Conservation (phyloP, 2,113 vertebrate species). For the Calidris pygmaea region DNA sequence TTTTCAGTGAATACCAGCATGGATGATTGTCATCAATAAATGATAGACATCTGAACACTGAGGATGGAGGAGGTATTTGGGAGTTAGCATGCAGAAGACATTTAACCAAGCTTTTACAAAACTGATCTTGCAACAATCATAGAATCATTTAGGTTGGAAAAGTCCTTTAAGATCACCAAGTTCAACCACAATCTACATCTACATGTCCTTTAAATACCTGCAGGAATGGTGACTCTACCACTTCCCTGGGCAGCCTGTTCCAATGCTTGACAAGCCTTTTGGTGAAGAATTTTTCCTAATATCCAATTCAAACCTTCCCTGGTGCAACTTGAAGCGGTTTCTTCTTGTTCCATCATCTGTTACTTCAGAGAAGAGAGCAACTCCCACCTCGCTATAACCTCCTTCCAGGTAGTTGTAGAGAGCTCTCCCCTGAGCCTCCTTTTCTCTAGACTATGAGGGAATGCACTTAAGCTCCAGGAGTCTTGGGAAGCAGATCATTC, state of each 20-base stretch:
- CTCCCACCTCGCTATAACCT: background rate
- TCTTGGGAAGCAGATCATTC: background rate
- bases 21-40: background rate
- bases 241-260: background rate
- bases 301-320: background rate
- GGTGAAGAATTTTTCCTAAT: background rate
- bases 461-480: background rate
- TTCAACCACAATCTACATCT: background rate
- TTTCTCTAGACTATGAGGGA: background rate
- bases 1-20: background rate
- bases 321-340: background rate
- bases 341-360: background rate
- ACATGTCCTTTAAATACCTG: background rate
- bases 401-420: background rate
- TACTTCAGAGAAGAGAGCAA: background rate
- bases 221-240: background rate
- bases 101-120: background rate
- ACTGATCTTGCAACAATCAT: background rate
- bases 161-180: background rate
- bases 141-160: background rate
- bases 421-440: background rate
- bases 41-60: background rate
- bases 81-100: rapidly evolving
- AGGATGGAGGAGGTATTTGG: background rate
- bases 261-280: background rate